These are phyloP conservation scores for Drosophila saltans DNA, from an alignment of 1,140 invertebrate genomes.

Conservation along the genomic window DNA sequence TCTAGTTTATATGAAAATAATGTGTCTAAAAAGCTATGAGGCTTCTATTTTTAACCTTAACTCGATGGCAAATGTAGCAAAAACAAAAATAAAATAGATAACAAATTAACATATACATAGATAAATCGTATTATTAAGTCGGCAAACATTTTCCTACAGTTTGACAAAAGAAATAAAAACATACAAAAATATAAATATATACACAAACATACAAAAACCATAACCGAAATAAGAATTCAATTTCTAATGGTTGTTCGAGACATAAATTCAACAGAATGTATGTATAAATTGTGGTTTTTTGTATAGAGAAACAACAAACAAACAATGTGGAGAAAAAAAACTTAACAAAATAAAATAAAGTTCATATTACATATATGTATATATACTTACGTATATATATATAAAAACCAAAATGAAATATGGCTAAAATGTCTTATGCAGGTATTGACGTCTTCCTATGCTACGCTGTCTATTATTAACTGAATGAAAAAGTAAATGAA, in stretches of 20 bases:
- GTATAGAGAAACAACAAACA: slow-evolving; percentile 55
- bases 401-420: slow-evolving; percentile 49
- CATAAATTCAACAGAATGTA: slow-evolving; percentile 34
- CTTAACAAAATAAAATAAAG: slow-evolving; percentile 62
- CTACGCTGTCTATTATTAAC: slow-evolving; percentile 84
- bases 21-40: slow-evolving; percentile 55
- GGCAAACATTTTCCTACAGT: slow-evolving; percentile 68
- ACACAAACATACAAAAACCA: slow-evolving; percentile 38
- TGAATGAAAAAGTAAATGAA: slow-evolving; percentile 75
- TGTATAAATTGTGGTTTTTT: slow-evolving; percentile 48
- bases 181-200: slow-evolving; percentile 32
- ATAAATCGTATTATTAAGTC: slow-evolving; percentile 52
- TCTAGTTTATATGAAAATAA: slow-evolving; percentile 36
- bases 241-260: slow-evolving; percentile 64
- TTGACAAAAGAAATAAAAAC: slow-evolving; percentile 39
- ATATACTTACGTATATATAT: not conserved
- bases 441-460: slow-evolving; percentile 84
- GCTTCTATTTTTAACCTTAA: slow-evolving; percentile 69
- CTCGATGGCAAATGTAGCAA: slow-evolving; percentile 30
- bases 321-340: slow-evolving; percentile 32
- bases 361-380: slow-evolving; percentile 71
- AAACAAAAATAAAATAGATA: slow-evolving; percentile 52
- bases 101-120: not conserved
- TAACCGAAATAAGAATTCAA: slow-evolving; percentile 48
- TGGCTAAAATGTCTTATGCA: slow-evolving; percentile 84